These are phyloP conservation scores for Panulirus ornatus DNA, from an alignment of 1,140 invertebrate species.

Conservation along the genomic window DNA sequence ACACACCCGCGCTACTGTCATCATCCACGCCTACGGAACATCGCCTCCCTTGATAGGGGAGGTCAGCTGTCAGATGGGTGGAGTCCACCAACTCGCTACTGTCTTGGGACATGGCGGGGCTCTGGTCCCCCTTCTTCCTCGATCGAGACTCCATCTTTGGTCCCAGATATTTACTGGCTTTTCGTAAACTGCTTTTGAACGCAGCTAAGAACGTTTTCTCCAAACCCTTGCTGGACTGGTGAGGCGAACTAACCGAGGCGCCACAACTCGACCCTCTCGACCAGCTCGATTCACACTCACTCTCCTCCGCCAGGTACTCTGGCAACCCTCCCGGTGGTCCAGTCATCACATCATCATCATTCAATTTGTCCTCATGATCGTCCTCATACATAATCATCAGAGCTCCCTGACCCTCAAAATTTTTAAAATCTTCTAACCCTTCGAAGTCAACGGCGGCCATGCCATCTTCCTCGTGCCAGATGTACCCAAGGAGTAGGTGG, in stretches of 20 bases:
- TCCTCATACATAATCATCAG: constrained; percentile 74
- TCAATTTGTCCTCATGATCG: constrained; percentile 58
- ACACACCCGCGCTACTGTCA: constrained; percentile 46
- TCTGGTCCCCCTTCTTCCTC: not conserved
- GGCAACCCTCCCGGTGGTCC: not conserved
- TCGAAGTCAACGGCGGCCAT: constrained; percentile 69
- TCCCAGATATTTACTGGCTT: constrained; percentile 70
- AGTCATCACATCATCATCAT: constrained; percentile 12
- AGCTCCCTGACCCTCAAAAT: constrained; percentile 53
- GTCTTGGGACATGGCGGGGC: not conserved
- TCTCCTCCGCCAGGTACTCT: constrained; percentile 24
- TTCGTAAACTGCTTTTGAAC: constrained; percentile 73
- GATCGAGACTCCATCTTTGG: constrained; percentile 36
- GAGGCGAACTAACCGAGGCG: not conserved
- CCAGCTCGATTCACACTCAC: not conserved
- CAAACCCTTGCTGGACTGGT: not conserved
- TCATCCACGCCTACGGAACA: not conserved
- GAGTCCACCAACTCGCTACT: not conserved
- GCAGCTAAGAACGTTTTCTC: constrained; percentile 70
- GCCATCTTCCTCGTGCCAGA: constrained; percentile 70
- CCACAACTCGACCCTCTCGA: not conserved
- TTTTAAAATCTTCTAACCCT: constrained; percentile 65
- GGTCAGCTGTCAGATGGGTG: not conserved
- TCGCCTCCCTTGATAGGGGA: not conserved
- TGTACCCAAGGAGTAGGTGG: constrained; percentile 53